Base-by-base conservation (phyloP, 2,888 invertebrate genomes). In the Caenorhabditis afra region DNA sequence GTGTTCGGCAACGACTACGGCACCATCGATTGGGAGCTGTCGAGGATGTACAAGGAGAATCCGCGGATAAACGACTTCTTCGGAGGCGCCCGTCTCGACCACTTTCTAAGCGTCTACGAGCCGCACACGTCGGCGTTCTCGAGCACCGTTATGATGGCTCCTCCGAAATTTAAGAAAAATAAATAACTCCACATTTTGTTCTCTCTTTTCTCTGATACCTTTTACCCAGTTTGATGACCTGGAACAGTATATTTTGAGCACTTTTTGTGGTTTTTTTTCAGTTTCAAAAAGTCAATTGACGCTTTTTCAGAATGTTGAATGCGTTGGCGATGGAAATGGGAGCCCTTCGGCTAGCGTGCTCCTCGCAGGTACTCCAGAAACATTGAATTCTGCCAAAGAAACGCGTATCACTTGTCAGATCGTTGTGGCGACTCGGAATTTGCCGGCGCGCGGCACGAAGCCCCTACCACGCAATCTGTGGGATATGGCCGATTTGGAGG, bases 391-490 rank as follows among this genome's bases (percentile, higher is more conserved):
- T 47, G n/a, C 5, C 12, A 5, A 53, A 53, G 44, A 68, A 59
- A 16, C 35, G 5, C 11, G 44, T 37, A 22, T 50, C 18, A 39
- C 44, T n/a, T n/a, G n/a, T 29, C 39, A 81, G 80, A 49, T 76
- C 14, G 22, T 77, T 7, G 23, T 64, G 8, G 29, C 74, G 2
- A 64, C 58, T 0, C 64, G 83, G 55, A 76, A 81, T 37, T 3
- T 82, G 8, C 88, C 87, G 22, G 86, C 88, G 0, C 79, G 88
- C 14, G 88, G 88, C 10, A 86, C 88, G 18, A 89, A 89, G 62
- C 87, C 87, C 10, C 70, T 85, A 22, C 87, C 87, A 16, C 75
- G 87, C 16, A 59, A 85, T 79, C 76, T 88, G 8, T 89, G 87
- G 87, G 89, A 88, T 52, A 78, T 81, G 75, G 35, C 79, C 2